A percentile compares a stretch with the other conserved stretches of the same genome.
phyloP scores from a whole-genome alignment of 2,888 invertebrate species.

The Parnassius smintheus region DNA sequence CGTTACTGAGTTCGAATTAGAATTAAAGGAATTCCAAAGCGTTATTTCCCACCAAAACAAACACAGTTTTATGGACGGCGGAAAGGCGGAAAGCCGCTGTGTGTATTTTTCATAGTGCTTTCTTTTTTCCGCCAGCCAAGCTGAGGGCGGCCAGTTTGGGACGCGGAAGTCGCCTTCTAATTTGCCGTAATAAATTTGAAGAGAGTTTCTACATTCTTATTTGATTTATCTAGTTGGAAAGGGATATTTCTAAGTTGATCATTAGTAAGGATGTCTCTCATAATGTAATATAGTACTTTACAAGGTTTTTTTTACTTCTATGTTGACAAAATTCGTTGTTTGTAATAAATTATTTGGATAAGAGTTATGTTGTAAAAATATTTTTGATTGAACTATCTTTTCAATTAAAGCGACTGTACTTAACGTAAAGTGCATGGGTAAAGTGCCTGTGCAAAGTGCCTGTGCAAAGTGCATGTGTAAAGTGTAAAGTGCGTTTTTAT shows the following conservation, averaged over 20 bases:
- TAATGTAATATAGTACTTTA: background rate
- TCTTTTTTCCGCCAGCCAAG: slow-evolving; percentile 49
- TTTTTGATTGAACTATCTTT: too few relatives aligned
- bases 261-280: slow-evolving; percentile 11
- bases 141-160: slow-evolving; percentile 42
- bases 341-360: too few relatives aligned
- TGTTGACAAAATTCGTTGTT: too few relatives aligned
- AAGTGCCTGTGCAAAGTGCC: too few relatives aligned
- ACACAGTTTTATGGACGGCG: slow-evolving; percentile 30
- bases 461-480: too few relatives aligned
- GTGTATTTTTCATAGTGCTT: slow-evolving; percentile 41
- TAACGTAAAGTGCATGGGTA: too few relatives aligned
- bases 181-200: slow-evolving; percentile 63
- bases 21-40: slow-evolving; percentile 24
- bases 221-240: slow-evolving; percentile 27
- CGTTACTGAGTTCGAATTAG: slow-evolving; percentile 27
- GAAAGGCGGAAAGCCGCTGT: slow-evolving; percentile 39
- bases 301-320: too few relatives aligned
- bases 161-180: slow-evolving; percentile 64
- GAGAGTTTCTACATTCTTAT: slow-evolving; percentile 44
- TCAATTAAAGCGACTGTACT: too few relatives aligned
- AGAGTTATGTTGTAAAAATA: too few relatives aligned
- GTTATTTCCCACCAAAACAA: slow-evolving; percentile 27
- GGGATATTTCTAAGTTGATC: slow-evolving; percentile 6
- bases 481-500: too few relatives aligned